A percentile compares a stretch with the other conserved stretches of the same genome.
Evolutionary conservation across 1,140 invertebrate species (phyloP).

Genomic region (Ptiloglossa arizonensis): DNA sequence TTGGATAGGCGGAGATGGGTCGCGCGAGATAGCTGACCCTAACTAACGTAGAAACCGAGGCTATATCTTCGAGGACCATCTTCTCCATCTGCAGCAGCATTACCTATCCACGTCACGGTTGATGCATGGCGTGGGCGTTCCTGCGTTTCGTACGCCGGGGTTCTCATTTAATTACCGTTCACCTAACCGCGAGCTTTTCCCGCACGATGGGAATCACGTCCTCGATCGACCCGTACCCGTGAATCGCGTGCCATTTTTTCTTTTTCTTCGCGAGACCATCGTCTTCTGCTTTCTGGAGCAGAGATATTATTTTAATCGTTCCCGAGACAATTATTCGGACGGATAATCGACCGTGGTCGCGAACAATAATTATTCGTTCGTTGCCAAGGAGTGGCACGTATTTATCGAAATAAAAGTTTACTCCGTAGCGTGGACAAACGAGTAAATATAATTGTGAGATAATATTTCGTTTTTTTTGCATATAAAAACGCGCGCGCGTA

Average conservation of each 20-base stretch:
- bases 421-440: too few relatives aligned
- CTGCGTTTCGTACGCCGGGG: slow-evolving; percentile 74
- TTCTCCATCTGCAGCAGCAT: slow-evolving; percentile 78
- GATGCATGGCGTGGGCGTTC: slow-evolving; percentile 82
- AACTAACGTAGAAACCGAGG: slow-evolving; percentile 74
- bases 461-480: too few relatives aligned
- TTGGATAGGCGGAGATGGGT: slow-evolving; percentile 82
- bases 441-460: too few relatives aligned
- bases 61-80: slow-evolving; percentile 81
- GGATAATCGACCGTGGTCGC: too few relatives aligned
- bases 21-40: slow-evolving; percentile 81
- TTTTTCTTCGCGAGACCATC: background rate
- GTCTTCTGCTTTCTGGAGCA: background rate
- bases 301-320: too few relatives aligned
- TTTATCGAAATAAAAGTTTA: too few relatives aligned
- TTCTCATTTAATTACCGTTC: slow-evolving; percentile 78
- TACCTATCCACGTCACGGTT: slow-evolving; percentile 80
- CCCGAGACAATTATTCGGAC: too few relatives aligned
- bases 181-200: slow-evolving; percentile 2
- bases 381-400: too few relatives aligned
- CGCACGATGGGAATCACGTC: background rate
- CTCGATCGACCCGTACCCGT: background rate
- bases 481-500: too few relatives aligned
- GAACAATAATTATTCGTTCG: too few relatives aligned
- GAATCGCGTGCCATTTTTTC: background rate